These are phyloP conservation scores for Gouania willdenowi DNA, from an alignment of 2,797 vertebrate genomes.

Conservation along the genomic window DNA sequence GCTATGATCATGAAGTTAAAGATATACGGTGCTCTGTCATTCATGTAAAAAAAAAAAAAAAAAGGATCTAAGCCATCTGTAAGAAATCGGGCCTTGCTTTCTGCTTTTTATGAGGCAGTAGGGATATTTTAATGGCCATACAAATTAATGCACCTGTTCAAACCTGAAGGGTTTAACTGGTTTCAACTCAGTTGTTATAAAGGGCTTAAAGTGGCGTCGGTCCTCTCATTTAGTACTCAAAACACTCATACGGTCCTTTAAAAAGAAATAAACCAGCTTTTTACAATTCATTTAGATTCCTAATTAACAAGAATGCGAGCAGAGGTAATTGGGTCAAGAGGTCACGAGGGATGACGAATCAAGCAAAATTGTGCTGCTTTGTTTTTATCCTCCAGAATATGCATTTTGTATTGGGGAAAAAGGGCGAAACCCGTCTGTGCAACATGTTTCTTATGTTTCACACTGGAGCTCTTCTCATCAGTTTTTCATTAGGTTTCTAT, in stretches of 20 bases:
- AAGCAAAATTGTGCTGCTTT: background rate
- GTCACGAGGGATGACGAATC: constrained; percentile 17
- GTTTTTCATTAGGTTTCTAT: constrained; percentile 72
- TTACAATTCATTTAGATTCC: background rate
- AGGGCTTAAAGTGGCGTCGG: background rate
- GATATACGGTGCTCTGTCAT: too few species aligned
- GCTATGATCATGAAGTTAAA: too few species aligned
- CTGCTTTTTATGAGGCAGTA: too few species aligned
- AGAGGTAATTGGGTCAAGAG: constrained; percentile 9
- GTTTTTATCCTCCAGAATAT: background rate
- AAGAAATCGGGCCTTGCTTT: too few species aligned
- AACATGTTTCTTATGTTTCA: constrained; percentile 30
- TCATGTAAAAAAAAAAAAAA: too few species aligned
- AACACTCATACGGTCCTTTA: background rate
- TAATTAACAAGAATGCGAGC: constrained; percentile 3
- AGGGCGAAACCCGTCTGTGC: constrained; percentile 13
- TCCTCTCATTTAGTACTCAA: background rate
- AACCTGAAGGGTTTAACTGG: too few species aligned
- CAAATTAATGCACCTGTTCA: too few species aligned
- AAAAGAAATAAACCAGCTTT: background rate
- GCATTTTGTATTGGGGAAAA: constrained; percentile 6
- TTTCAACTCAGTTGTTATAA: too few species aligned
- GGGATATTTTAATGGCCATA: too few species aligned
- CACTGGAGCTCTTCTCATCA: constrained; percentile 60
- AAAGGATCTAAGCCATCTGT: too few species aligned